Evolutionary conservation across 2,113 vertebrate genomes (phyloP).

Genomic region (Bubalus kerabau): DNA sequence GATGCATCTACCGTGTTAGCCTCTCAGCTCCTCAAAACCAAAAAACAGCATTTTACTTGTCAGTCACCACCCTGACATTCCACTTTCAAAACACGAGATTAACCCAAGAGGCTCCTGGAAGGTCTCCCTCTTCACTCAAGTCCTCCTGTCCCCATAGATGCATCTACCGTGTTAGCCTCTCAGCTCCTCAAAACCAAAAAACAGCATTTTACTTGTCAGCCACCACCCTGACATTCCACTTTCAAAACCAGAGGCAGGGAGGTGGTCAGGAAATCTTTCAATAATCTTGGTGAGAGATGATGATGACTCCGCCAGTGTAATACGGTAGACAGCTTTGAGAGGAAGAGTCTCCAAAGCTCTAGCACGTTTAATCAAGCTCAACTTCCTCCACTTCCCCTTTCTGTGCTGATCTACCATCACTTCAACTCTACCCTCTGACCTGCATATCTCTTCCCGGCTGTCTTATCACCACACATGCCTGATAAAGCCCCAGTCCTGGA

Average conservation of each 20-base stretch:
- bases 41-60: too few relatives aligned
- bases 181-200: background rate
- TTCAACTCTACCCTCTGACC: background rate
- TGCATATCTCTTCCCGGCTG: background rate
- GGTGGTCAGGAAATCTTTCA: background rate
- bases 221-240: background rate
- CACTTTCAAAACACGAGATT: background rate
- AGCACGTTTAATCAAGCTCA: background rate
- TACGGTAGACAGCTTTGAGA: rapidly evolving
- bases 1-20: background rate
- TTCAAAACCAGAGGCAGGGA: background rate
- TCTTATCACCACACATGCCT: background rate
- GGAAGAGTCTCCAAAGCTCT: background rate
- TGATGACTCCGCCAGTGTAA: background rate
- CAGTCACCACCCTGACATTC: background rate
- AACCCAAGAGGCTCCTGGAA: too few relatives aligned
- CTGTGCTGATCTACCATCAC: rapidly evolving
- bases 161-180: background rate
- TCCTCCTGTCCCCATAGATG: too few relatives aligned
- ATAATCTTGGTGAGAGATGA: background rate
- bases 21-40: background rate
- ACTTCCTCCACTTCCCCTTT: background rate
- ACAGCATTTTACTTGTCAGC: background rate
- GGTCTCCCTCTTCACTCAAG: too few relatives aligned
- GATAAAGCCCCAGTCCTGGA: background rate